phyloP scores from a whole-genome alignment of 2,888 invertebrate species.

The Acrobasis repandana region DNA sequence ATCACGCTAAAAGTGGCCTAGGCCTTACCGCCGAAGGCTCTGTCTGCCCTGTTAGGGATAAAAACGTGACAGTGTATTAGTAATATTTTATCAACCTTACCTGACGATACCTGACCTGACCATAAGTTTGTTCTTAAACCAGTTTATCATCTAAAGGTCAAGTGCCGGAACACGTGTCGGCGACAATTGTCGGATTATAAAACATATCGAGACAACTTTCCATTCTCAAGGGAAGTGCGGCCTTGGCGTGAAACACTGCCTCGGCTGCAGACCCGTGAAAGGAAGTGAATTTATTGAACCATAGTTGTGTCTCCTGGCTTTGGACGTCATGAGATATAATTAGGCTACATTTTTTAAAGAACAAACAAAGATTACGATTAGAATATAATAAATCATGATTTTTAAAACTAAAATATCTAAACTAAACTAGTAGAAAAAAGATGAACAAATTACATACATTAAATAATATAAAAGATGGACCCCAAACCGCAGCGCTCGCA shows the following conservation, averaged over 20 bases:
- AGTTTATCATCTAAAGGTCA: conserved; percentile 20
- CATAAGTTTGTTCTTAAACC: conserved; percentile 9
- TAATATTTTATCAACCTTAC: background rate
- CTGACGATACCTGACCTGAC: background rate
- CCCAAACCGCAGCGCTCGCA: no score
- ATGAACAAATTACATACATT: no score
- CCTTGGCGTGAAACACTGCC: conserved; percentile 49
- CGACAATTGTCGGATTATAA: conserved; percentile 43
- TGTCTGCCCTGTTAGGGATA: no score
- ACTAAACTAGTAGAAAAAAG: no score
- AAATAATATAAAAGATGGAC: no score
- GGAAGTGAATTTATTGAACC: conserved; percentile 25
- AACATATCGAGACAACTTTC: conserved; percentile 70
- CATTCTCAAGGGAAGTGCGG: conserved; percentile 70
- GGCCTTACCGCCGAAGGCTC: no score
- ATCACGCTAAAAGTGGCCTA: no score
- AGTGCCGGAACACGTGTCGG: conserved; percentile 22
- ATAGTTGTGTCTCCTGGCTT: background rate
- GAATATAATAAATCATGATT: no score
- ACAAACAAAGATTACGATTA: no score
- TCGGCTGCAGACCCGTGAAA: conserved; percentile 25
- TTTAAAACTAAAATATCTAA: no score
- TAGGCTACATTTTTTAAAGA: no score
- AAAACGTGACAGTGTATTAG: no score
- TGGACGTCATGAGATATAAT: background rate